Evolutionary conservation across 2,888 invertebrate genomes (phyloP).

Genomic region (Drosophila macrospina): DNA sequence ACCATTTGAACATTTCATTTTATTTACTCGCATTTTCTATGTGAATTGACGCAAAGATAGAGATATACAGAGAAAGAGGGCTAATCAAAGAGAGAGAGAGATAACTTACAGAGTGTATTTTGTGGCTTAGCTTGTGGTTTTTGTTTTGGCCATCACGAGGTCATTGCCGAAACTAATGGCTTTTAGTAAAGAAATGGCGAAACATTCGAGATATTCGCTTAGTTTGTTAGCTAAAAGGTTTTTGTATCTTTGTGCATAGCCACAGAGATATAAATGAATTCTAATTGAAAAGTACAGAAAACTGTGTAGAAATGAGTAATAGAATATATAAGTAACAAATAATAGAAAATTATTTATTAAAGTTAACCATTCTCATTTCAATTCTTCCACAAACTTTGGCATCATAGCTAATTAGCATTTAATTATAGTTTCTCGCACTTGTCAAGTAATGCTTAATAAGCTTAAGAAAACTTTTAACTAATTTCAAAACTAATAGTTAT

Average conservation of each 20-base stretch:
- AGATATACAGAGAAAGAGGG: background rate
- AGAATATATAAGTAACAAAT: background rate
- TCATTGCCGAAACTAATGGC: slow-evolving; percentile 34
- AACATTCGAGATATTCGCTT: background rate
- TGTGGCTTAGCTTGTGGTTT: slow-evolving; percentile 3
- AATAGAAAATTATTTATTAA: background rate
- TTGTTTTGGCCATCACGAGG: slow-evolving; percentile 31
- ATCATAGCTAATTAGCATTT: background rate
- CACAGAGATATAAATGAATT: background rate
- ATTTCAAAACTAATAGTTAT: slow-evolving; percentile 21
- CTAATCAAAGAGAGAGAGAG: no score
- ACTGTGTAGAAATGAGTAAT: no score
- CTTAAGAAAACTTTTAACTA: slow-evolving; percentile 2
- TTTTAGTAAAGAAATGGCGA: background rate
- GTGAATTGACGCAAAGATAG: slow-evolving; percentile 24
- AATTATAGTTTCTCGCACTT: background rate
- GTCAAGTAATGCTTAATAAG: background rate
- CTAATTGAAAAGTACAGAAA: no score
- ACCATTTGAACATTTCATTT: slow-evolving; percentile 38
- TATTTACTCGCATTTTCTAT: slow-evolving; percentile 35
- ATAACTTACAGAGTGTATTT: background rate
- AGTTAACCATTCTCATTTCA: background rate
- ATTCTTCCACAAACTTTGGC: background rate
- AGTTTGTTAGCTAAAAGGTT: background rate
- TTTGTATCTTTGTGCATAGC: background rate